Evolutionary conservation across 2,888 invertebrate genomes (phyloP), one percentile per base, ranked within the genome.

Genomic region (Xestia rhomboidea): DNA sequence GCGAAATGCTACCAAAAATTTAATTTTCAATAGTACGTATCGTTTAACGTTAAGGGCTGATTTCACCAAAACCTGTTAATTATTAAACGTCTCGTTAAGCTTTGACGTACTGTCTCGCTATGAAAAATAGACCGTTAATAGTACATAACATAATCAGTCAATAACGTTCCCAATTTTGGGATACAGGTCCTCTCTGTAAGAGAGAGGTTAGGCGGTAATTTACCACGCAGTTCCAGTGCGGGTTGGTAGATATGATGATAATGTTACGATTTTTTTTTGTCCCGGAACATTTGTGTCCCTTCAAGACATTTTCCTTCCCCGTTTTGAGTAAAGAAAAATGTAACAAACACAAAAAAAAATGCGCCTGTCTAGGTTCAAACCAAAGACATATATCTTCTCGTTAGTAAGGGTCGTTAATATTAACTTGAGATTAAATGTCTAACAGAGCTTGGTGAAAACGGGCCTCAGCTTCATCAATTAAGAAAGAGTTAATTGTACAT

Each of bases 401-500:
- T 64, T 27, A 64, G 41, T 8, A 8, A 18, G 18, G n/a, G n/a
- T 1, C 41, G 41, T 64, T 64, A 18, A 64, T 64, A 18, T 73
- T 44, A 72, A 67, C 60, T 60, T 11, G 41, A 80, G 80, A 51
- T 80, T 51, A 34, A 73, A 71, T 41, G 10, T 44, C 21, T 41
- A 57, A 79, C 41, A 34, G 24, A n/a, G 51, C 73, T 30, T 62
- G 44, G 60, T 73, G 66, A 67, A 79, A 60, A 38, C 34, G 34
- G 51, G 66, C 73, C 73, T 11, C 18, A 57, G 80, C 72, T 73
- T 82, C 80, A 82, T 87, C 76, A 87, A 88, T 88, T 87, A 85
- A 68, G 75, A 82, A 85, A 83, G 75, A 85, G 85, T 75, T 88
- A 87, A 88, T 88, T 85, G 81, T 80, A 84, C 87, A 88, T 88